Conservation (phyloP, 1,140 invertebrate genomes). For the Drosophila albomicans region DNA sequence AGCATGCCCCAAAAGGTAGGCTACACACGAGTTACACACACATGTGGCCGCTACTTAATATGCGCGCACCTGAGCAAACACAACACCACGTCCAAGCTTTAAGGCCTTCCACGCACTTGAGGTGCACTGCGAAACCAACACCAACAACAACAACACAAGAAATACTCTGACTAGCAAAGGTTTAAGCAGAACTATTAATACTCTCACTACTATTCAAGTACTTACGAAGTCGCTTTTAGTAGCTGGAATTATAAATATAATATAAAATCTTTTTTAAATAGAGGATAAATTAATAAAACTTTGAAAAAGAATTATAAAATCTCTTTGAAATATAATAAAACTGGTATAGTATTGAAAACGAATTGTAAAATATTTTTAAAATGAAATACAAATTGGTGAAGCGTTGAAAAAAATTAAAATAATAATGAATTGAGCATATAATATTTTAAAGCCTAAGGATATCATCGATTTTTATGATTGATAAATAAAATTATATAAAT, state of each 20-base stretch:
- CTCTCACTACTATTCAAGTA: not conserved
- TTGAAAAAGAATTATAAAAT: no score
- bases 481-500: no score
- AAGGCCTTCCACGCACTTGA: conserved; percentile 57
- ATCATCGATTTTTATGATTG: no score
- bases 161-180: not conserved
- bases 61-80: conserved; percentile 75
- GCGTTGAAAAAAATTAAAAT: no score
- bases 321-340: no score
- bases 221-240: not conserved
- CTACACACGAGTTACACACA: conserved; percentile 35
- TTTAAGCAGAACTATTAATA: not conserved
- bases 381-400: no score
- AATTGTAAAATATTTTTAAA: no score
- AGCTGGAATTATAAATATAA: not conserved
- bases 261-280: not conserved
- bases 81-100: conserved; percentile 52
- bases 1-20: conserved; percentile 61
- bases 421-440: no score
- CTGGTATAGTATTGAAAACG: no score
- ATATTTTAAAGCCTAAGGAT: no score
- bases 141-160: conserved; percentile 18
- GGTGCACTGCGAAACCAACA: conserved; percentile 42
- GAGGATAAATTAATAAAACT: no score
- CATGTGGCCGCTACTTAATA: conserved; percentile 70